phyloP scores from a whole-genome alignment of 2,113 vertebrate genomes.

The Acrocephalus kingi region DNA sequence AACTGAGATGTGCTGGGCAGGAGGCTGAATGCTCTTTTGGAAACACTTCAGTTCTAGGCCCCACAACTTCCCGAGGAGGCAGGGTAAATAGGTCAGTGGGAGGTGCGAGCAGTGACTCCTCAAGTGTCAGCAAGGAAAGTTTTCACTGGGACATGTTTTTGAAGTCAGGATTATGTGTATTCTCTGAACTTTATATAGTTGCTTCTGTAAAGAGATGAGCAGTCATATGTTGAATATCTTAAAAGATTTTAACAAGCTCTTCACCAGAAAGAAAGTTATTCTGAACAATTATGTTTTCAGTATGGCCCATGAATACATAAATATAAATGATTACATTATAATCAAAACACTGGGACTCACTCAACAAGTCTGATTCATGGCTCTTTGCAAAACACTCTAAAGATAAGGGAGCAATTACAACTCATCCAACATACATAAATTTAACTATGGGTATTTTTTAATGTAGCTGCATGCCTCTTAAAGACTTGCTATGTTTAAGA shows the following conservation, averaged over 20 bases:
- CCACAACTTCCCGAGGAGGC: rapidly evolving
- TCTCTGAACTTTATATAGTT: neutral
- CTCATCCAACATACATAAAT: neutral
- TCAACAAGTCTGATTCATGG: neutral
- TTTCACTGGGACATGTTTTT: neutral
- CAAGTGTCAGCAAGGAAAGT: neutral
- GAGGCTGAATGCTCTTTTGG: neutral
- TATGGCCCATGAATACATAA: neutral
- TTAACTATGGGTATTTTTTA: neutral
- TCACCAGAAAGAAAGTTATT: neutral
- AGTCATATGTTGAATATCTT: neutral
- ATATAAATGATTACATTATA: neutral
- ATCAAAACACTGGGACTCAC: neutral
- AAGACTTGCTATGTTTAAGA: neutral
- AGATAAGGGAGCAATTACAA: neutral
- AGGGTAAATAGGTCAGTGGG: neutral
- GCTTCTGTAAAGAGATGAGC: neutral
- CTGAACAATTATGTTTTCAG: neutral
- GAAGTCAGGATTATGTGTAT: neutral
- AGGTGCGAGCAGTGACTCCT: neutral
- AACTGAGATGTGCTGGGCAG: neutral
- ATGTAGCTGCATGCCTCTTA: neutral
- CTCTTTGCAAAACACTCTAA: neutral
- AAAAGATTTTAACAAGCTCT: neutral
- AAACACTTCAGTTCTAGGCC: neutral